Evolutionary conservation across 1,140 invertebrate genomes (phyloP).

Genomic region (Idris sp.): DNA sequence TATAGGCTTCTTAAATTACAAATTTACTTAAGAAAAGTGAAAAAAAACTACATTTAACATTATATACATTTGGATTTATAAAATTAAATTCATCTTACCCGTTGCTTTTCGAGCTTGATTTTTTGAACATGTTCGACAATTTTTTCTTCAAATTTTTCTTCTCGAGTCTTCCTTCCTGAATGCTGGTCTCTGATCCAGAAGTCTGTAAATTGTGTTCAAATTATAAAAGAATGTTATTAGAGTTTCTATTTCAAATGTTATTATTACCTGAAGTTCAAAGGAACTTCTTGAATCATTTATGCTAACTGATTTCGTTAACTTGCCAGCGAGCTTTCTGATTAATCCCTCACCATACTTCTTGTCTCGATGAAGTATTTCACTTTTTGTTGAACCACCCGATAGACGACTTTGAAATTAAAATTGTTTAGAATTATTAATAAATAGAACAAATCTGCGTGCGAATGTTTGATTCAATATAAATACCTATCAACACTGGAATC

Average conservation of each 20-base stretch:
- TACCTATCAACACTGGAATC: constrained; percentile 87
- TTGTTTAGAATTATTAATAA: no score
- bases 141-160: constrained; percentile 88
- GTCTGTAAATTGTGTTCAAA: constrained; percentile 79
- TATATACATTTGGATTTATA: no score
- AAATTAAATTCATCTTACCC: no score
- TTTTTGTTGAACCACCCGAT: constrained; percentile 90
- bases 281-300: constrained; percentile 84
- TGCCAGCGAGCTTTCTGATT: constrained; percentile 88
- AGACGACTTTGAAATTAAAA: constrained; percentile 80
- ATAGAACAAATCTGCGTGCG: no score
- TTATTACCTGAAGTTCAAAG: constrained; percentile 77
- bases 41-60: no score
- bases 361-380: constrained; percentile 84
- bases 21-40: no score
- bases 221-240: no score
- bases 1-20: no score
- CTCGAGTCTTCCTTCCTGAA: constrained; percentile 82
- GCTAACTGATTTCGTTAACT: constrained; percentile 90
- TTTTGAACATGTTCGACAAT: constrained; percentile 89
- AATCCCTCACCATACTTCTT: constrained; percentile 90
- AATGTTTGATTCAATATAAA: neutral
- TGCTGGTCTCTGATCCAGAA: constrained; percentile 88
- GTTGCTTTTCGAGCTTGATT: constrained; percentile 82
- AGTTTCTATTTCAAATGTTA: no score